Evolutionary conservation across 2,888 invertebrate species (phyloP).

Genomic region (Spodoptera exigua): DNA sequence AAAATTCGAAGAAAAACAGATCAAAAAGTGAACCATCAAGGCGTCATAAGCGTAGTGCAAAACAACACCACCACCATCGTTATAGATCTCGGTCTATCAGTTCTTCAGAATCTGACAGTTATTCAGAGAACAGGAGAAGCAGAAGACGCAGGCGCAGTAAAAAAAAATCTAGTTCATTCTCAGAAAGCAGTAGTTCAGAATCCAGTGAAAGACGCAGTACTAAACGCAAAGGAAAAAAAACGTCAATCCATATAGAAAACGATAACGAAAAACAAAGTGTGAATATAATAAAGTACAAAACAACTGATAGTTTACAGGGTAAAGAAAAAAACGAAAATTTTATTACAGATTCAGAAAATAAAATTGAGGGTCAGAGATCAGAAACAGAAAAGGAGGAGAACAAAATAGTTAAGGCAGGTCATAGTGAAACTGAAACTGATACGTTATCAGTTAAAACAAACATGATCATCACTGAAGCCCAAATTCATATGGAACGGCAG

Average conservation of each 20-base stretch:
- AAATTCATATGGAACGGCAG: slow-evolving; percentile 86
- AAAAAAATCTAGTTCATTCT: slow-evolving; percentile 80
- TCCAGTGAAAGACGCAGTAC: slow-evolving; percentile 80
- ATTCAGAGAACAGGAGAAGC: slow-evolving; percentile 78
- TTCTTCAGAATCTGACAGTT: slow-evolving; percentile 77
- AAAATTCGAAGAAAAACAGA: slow-evolving; percentile 77
- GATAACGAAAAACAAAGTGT: slow-evolving; percentile 84
- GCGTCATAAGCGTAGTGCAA: slow-evolving; percentile 72
- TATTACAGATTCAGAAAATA: slow-evolving; percentile 51
- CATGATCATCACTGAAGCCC: slow-evolving; percentile 87
- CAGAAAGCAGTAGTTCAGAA: slow-evolving; percentile 83
- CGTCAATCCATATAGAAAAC: slow-evolving; percentile 84
- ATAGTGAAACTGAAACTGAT: slow-evolving; percentile 86
- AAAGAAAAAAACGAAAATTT: slow-evolving; percentile 62
- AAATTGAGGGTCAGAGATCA: slow-evolving; percentile 65
- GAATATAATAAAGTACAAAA: slow-evolving; percentile 84
- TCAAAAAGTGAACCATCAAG: slow-evolving; percentile 86
- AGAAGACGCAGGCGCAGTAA: slow-evolving; percentile 81
- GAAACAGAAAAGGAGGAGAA: slow-evolving; percentile 68
- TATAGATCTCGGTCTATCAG: slow-evolving; percentile 77
- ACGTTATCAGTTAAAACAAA: slow-evolving; percentile 85
- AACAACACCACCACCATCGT: slow-evolving; percentile 69
- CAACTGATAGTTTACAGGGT: slow-evolving; percentile 62
- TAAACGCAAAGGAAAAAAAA: slow-evolving; percentile 84
- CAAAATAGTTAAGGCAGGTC: slow-evolving; percentile 67